Percentiles rank a stretch among this genome's conserved stretches.
phyloP scores from a whole-genome alignment of 2,888 invertebrate genomes.

The Caenorhabditis sp. region DNA sequence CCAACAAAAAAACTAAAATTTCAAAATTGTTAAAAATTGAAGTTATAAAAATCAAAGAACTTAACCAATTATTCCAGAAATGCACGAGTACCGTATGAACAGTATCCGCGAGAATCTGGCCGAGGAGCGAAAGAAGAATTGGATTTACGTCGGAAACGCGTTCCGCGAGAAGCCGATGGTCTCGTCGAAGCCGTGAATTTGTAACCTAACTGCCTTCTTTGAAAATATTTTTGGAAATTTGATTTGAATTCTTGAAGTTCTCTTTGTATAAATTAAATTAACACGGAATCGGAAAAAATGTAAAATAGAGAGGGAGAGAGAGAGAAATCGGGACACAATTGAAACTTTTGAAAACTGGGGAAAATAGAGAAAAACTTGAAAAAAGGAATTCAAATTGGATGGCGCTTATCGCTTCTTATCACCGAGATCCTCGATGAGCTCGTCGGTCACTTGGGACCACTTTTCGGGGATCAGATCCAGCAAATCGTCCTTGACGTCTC shows the following conservation, averaged over 20 bases:
- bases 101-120: constrained; percentile 40
- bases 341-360: background rate
- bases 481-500: constrained; percentile 95
- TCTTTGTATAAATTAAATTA: too few species aligned
- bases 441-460: constrained; percentile 87
- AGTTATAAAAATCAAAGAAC: too few species aligned
- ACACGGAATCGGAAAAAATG: too few species aligned
- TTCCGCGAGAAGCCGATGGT: constrained; percentile 24
- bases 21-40: too few species aligned
- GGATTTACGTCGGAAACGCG: constrained; percentile 58
- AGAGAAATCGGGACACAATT: too few species aligned
- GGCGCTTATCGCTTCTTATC: constrained; percentile 74
- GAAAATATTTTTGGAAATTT: background rate
- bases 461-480: constrained; percentile 98
- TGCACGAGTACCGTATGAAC: constrained; percentile 47
- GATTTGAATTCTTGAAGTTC: too few species aligned
- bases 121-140: constrained; percentile 39
- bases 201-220: background rate
- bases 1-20: too few species aligned
- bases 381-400: background rate
- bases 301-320: too few species aligned
- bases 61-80: too few species aligned
- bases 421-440: constrained; percentile 75
- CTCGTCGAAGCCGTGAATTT: constrained; percentile 19
- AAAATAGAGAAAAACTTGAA: background rate